phyloP scores from a whole-genome alignment of 2,113 vertebrate genomes.

The Hypomesus transpacificus region DNA sequence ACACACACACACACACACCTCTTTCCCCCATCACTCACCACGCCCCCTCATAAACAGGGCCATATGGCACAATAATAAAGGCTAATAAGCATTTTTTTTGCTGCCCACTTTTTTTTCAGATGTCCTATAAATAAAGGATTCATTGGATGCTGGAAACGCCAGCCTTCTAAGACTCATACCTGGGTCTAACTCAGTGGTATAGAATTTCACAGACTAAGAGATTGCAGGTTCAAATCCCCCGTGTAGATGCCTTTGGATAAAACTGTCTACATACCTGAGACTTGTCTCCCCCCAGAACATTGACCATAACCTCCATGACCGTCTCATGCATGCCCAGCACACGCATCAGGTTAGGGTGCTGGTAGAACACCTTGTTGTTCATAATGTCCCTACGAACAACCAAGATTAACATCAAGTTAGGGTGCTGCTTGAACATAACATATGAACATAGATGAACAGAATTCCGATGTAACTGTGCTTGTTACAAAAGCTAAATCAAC shows the following conservation, averaged over 20 bases:
- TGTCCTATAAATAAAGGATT: no score
- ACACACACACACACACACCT: not conserved
- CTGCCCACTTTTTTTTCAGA: no score
- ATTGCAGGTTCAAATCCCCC: not conserved
- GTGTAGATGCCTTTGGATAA: no score
- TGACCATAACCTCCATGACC: conserved; percentile 99
- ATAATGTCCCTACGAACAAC: conserved; percentile 85
- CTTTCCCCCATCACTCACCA: not conserved
- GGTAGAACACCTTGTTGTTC: conserved; percentile 99
- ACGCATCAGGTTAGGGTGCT: conserved; percentile 97
- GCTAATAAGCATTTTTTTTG: no score
- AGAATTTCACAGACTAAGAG: no score
- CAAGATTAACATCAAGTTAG: not conserved
- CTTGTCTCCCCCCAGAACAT: conserved; percentile 90
- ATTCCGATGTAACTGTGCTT: no score
- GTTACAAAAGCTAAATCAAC: not conserved
- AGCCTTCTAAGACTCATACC: no score
- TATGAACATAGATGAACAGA: not conserved
- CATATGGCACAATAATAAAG: no score
- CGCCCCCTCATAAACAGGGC: no score
- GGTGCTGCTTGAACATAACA: not conserved
- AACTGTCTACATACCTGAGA: conserved; percentile 78
- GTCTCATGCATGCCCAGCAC: conserved; percentile 98
- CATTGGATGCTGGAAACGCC: no score
- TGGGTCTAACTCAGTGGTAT: no score